Base-by-base conservation (phyloP, 2,113 vertebrate genomes). In the Scatophagus argus region DNA sequence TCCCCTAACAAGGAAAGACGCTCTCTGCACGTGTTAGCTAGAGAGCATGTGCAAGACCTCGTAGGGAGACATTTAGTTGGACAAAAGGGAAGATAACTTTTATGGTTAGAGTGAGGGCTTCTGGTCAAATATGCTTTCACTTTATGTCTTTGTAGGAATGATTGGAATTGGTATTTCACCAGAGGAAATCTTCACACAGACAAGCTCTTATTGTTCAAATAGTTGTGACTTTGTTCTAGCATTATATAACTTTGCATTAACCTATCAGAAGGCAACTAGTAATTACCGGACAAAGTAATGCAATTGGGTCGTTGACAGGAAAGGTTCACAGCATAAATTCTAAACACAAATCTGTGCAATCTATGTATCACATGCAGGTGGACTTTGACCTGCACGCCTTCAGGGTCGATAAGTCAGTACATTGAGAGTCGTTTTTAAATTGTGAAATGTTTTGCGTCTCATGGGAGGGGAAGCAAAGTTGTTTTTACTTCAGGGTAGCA, bases 1-100 rank as follows among this genome's bases (percentile, higher is more conserved):
- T 93, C 89, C 90, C 69, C 68, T 95, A 93, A 95, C 90, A 95
- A 92, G 95, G 93, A 95, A 95, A 86, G 89, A 81, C 90, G 93
- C 91, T 89, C 88, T 59, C 76, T 83, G 46, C n/a, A 21, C 56
- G n/a, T 27, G 49, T 43, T 79, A 69, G 64, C 55, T 38, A 64
- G 39, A 43, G 23, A 36, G 13, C 38, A 29, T 1, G n/a, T 23
- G 63, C n/a, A 21, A 52, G 32, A 25, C 19, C 7, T 52, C 9
- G 19, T 32, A 36, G 25, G 16, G 19, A 43, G 38, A 25, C 31
- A 10, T 19, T 6, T 54, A 38, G 43, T 59, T 46, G 25, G 41
- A 51, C 32, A 56, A 52, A 12, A 59, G 32, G 19, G 19, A n/a
- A 29, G 41, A 39, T 47, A 14, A 47, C 19, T 21, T 34, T 29